Conservation (phyloP, 2,113 vertebrate genomes). For the Platichthys flesus region DNA sequence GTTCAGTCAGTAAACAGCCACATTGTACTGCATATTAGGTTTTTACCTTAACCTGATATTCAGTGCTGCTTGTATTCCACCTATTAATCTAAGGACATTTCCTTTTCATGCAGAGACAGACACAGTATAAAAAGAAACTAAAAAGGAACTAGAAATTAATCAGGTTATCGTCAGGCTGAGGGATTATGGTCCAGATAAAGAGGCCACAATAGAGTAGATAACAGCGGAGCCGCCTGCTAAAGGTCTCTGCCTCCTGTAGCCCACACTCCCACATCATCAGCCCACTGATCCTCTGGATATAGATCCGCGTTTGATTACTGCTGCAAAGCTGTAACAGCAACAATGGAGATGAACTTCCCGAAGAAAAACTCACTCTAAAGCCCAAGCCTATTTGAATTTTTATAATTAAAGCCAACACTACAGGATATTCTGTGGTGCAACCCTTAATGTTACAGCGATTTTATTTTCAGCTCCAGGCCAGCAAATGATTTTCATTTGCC, state of each 20-base stretch:
- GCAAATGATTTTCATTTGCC: conserved; percentile 54
- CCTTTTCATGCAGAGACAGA: conserved; percentile 14
- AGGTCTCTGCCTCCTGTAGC: conserved; percentile 1
- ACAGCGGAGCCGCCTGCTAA: background rate
- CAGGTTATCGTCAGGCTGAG: conserved; percentile 13
- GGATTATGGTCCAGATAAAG: background rate
- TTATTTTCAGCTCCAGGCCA: conserved; percentile 19
- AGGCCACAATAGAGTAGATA: conserved; percentile 9
- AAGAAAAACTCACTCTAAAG: conserved; percentile 33
- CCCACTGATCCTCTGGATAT: conserved; percentile 30
- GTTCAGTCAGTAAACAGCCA: background rate
- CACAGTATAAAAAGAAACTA: conserved; percentile 3
- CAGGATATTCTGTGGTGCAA: background rate
- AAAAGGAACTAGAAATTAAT: no score
- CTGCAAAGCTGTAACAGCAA: conserved; percentile 23
- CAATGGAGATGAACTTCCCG: conserved; percentile 61
- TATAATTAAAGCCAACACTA: background rate
- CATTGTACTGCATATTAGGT: background rate
- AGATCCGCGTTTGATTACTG: conserved; percentile 41
- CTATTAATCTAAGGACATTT: background rate
- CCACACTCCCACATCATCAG: conserved; percentile 7
- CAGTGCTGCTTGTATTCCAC: background rate
- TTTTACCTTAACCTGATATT: background rate
- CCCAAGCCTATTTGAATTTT: conserved; percentile 30
- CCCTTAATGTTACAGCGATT: conserved; percentile 13